Conservation (phyloP, 2,113 vertebrate genomes). For the Probosciger aterrimus region DNA sequence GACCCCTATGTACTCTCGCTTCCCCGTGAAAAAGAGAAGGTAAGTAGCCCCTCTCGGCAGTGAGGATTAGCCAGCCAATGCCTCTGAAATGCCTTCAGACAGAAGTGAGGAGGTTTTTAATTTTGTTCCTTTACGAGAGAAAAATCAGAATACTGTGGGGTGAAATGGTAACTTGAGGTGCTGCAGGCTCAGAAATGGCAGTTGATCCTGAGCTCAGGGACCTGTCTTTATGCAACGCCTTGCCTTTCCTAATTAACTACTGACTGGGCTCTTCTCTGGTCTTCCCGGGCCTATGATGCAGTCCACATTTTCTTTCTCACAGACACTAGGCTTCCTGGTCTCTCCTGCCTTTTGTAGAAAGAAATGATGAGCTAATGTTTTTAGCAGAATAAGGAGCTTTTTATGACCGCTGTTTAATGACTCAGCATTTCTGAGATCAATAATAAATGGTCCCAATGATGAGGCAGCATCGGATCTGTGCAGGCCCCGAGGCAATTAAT, state of each 20-base stretch:
- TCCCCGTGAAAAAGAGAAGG: neutral
- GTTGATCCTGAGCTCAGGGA: neutral
- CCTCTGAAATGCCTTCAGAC: neutral
- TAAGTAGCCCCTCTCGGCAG: neutral
- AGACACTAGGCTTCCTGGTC: neutral
- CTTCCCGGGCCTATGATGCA: neutral
- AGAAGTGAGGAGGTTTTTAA: neutral
- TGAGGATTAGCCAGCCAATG: neutral
- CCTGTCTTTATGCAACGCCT: neutral
- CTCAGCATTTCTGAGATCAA: conserved; percentile 5
- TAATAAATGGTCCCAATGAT: neutral
- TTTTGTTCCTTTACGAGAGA: neutral
- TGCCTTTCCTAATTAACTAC: neutral
- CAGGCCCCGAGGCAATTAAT: neutral
- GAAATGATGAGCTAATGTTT: conserved; percentile 25
- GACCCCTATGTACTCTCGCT: neutral
- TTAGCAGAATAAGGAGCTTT: neutral
- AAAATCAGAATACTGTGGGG: neutral
- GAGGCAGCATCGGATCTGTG: neutral
- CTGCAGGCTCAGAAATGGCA: neutral
- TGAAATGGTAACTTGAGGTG: neutral
- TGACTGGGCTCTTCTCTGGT: neutral
- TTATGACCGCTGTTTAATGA: conserved; percentile 37
- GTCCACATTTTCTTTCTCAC: neutral
- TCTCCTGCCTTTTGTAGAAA: neutral